phyloP scores from a whole-genome alignment of 2,113 vertebrate species.

The Arothron firmamentum region DNA sequence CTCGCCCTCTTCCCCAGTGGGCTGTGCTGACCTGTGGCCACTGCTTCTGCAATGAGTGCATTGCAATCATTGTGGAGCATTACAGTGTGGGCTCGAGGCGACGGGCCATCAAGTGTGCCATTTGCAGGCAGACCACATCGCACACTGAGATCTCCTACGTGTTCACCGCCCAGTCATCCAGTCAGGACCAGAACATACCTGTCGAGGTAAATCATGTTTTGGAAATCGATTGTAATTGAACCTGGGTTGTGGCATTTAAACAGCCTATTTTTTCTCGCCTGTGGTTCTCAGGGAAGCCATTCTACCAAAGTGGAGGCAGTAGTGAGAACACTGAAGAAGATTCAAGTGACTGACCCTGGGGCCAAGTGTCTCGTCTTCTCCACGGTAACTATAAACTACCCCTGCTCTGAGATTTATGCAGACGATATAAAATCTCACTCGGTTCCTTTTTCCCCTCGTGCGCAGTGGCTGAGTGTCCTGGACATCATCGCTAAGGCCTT shows the following conservation, averaged over 20 bases:
- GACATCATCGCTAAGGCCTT: constrained; percentile 98
- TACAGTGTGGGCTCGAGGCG: constrained; percentile 89
- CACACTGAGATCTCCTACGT: constrained; percentile 97
- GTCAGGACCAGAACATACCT: constrained; percentile 88
- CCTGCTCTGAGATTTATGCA: constrained; percentile 9
- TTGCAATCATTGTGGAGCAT: constrained; percentile 93
- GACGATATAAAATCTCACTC: constrained; percentile 8
- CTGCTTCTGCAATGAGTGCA: constrained; percentile 96
- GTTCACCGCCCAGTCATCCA: constrained; percentile 86
- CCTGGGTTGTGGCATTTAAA: neutral
- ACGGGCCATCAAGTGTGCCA: constrained; percentile 92
- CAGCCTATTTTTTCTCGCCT: neutral
- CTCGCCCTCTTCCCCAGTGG: constrained; percentile 77
- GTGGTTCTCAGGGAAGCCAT: constrained; percentile 86
- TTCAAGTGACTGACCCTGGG: constrained; percentile 84
- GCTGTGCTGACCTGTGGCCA: constrained; percentile 95
- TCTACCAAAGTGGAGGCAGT: constrained; percentile 99
- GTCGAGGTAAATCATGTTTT: constrained; percentile 78
- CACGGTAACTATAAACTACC: constrained; percentile 77
- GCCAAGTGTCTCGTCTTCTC: constrained; percentile 97
- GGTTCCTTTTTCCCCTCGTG: constrained; percentile 12
- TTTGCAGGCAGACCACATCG: constrained; percentile 93
- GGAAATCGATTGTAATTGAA: neutral
- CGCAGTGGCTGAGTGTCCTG: constrained; percentile 93
- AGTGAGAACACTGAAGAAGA: constrained; percentile 91